Evolutionary conservation across 2,113 vertebrate genomes (phyloP), one percentile per base, ranked within the genome.

Genomic region (Balaenoptera acutorostrata): DNA sequence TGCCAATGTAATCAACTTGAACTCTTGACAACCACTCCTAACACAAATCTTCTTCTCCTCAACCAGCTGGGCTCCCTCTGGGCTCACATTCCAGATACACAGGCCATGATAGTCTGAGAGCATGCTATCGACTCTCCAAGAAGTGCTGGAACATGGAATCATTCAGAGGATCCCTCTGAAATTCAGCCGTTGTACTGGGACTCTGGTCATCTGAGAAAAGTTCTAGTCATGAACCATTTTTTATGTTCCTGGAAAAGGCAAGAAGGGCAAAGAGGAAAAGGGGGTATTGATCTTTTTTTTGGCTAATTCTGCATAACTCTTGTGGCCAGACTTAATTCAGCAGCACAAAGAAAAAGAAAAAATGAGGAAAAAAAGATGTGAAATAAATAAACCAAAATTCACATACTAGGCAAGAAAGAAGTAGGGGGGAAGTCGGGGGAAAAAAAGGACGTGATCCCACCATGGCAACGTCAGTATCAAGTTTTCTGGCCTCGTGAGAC

Each of bases 1-100:
- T 90, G 78, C 89, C 96, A 95, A 55, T 72, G 91, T 97, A 95
- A 97, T 98, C 96, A 90, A 95, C 72, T 74, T 95, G 93, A 98
- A 94, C 96, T 95, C 96, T 86, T 97, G 96, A 95, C 92, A 95
- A 80, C 23, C 11, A 10, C 66, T 95, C 71, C 39, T 31, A 72
- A 71, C 1, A 8, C 29, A 8, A 71, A 81, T 63, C 55, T 46
- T 5, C 49, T 66, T 66, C n/a, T 80, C 72, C 87, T 83, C 88
- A 81, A 3, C 20, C 29, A 2, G 1, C 33, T 12, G 13, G 81
- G 81, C 72, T 80, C n/a, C 66, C 46, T 61, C 71, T 71, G 88
- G 31, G 29, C 72, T 64, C 8, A 23, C 69, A n/a, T 81, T 88
- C 84, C 75, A 81, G 75, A 78, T 15, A 25, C 31, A 10, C 81